These are phyloP conservation scores for Aelia acuminata DNA, from an alignment of 2,888 invertebrate species.

Conservation along the genomic window DNA sequence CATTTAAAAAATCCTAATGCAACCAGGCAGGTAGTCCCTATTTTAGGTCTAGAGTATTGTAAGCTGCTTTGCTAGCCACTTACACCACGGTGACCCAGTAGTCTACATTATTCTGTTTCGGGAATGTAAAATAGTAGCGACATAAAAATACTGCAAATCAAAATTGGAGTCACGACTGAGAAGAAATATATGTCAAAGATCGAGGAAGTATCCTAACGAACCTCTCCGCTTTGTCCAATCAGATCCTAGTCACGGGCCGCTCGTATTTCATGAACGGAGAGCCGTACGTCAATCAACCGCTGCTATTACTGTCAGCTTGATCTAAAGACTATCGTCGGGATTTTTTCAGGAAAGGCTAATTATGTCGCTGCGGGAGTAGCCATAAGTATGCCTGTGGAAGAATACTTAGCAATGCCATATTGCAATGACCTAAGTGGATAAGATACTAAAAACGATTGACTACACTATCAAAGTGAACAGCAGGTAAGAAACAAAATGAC, in stretches of 20 bases:
- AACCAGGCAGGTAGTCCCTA: no score
- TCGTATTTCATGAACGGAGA: constrained; percentile 9
- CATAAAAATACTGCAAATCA: neutral
- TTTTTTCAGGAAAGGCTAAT: neutral
- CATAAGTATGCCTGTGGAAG: no score
- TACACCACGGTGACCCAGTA: no score
- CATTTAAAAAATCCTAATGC: no score
- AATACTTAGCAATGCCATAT: no score
- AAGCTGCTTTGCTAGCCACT: no score
- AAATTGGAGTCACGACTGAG: neutral
- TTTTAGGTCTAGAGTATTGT: no score
- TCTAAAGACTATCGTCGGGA: neutral
- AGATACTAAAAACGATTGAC: no score
- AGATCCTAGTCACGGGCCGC: neutral
- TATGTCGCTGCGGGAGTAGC: neutral
- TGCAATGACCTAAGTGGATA: no score
- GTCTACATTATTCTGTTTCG: no score
- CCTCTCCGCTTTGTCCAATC: neutral
- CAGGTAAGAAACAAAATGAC: no score
- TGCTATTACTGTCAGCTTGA: neutral
- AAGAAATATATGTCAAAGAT: neutral
- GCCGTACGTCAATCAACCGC: constrained; percentile 12
- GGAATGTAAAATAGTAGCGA: neutral
- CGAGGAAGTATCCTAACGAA: constrained; percentile 1
- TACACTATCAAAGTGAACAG: no score